Evolutionary conservation across 2,888 invertebrate species (phyloP), one percentile per base, ranked within the genome.

Genomic region (Ferdinandea cuprea): DNA sequence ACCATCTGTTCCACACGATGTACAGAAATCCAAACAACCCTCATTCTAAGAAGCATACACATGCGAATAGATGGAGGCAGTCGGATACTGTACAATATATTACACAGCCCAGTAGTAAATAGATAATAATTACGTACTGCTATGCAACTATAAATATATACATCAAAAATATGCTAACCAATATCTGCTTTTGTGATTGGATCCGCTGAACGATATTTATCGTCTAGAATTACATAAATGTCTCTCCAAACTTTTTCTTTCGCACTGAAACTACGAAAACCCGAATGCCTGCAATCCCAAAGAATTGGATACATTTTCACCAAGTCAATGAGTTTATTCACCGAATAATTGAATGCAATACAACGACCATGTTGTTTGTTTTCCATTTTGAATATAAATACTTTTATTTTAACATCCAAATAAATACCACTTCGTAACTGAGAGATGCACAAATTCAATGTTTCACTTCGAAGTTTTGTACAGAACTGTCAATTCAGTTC

Each of bases 161-260:
- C 17, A 7, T 8, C 3, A 2, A 2, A 44, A n/a, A 37, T 15
- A 44, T 46, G 25, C 19, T 42, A 11, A 54, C 76, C 76, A 6
- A 68, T 61, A 13, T 68, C 68, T 3, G 35, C 13, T 37, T 61
- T 30, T 4, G 32, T 54, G 19, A 13, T 35, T 9, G 59, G 35
- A 42, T 68, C 30, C 44, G 37, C 7, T 9, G 54, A 32, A 13
- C 32, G 50, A 68, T 76, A 76, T 42, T 68, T 59, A 37, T 50
- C 44, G 59, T 76, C 76, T 4, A 76, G 28, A 6, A 9, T 17
- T 13, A 40, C 17, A 42, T 59, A 76, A 15, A 76, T 52, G 35
- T 76, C 76, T 13, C 35, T 54, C 76, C 76, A 76, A 9, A 50
- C 76, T 9, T 28, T 58, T 19, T 76, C 58, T 25, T 68, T 76